Evolutionary conservation across 2,113 vertebrate genomes (phyloP), one percentile per base, ranked within the genome.

Genomic region (Microtus oregoni): DNA sequence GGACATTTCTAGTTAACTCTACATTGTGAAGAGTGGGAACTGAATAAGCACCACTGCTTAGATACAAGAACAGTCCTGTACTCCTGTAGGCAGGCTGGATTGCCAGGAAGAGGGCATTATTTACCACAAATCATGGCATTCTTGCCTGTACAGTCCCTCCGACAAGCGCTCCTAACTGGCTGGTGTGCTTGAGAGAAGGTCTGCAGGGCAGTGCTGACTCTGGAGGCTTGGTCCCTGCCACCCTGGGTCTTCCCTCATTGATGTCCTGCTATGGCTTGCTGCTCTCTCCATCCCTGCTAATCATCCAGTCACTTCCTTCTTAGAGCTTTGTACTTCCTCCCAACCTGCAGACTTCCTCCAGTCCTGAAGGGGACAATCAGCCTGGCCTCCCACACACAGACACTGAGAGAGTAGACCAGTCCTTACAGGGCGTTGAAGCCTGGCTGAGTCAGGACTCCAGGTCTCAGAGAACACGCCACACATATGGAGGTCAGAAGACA

Each of bases 231-330:
- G 9, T 35, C 7, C 11, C 1, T 22, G 83, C 61, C 8, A 4
- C 9, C 20, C 65, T 15, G 38, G 12, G 5, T 13, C 38, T 7
- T 9, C 12, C 2, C 4, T 7, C 55, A 13, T 0, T 5, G 4
- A 20, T 0, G 15, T 70, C 38, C 47, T 50, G 5, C n/a, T 12
- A n/a, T 11, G 32, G 32, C 26, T 26, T 30, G 11, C 2, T 30
- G 50, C 28, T n/a, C 0, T 24, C 9, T 24, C 15, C 58, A 58
- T 58, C 30, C 38, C 7, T 7, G 12, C 26, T 68, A 22, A 30
- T 32, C 28, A 8, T 28, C 32, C 12, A 26, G 32, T 0, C 20
- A 32, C 26, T 86, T 61, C 47, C 91, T 79, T 65, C 13, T 5
- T 7, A 47, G 26, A 50, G 35, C 28, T 17, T 41, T 28, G 4